These are phyloP conservation scores for Chondrilla cf. caribensis DNA, from an alignment of 37 sponge, comb jelly and placozoan genomes.

Conservation along the genomic window DNA sequence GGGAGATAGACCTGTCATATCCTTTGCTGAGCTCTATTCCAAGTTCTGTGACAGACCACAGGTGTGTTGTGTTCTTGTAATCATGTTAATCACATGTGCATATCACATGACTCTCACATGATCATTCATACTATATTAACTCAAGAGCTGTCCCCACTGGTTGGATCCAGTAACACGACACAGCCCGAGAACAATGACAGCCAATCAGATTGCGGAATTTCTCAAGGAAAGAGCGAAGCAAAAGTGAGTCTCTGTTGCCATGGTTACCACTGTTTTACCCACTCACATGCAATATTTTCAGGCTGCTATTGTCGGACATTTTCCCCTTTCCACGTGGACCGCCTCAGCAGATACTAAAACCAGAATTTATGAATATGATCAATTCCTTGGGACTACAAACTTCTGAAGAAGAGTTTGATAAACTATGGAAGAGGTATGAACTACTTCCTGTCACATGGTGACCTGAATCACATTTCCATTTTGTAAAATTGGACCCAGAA, in stretches of 20 bases:
- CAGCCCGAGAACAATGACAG: slow-evolving; percentile 21
- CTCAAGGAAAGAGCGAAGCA: slow-evolving; percentile 23
- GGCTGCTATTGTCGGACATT: slow-evolving; percentile 6
- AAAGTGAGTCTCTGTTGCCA: not conserved
- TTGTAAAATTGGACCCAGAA: no score
- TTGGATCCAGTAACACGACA: slow-evolving; percentile 32
- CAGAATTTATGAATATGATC: slow-evolving; percentile 21
- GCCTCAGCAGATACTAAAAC: slow-evolving; percentile 4
- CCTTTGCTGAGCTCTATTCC: slow-evolving; percentile 41
- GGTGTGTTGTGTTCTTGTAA: not conserved
- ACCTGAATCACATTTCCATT: not conserved
- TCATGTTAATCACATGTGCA: not conserved
- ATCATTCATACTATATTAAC: not conserved
- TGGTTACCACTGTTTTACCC: not conserved
- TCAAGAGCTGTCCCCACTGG: slow-evolving; percentile 16
- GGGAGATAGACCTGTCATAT: slow-evolving; percentile 30
- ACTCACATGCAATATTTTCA: not conserved
- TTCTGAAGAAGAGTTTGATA: slow-evolving; percentile 11
- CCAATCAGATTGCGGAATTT: slow-evolving; percentile 10
- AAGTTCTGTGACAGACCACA: slow-evolving; percentile 15
- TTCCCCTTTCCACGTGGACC: slow-evolving; percentile 22
- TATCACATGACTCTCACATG: not conserved
- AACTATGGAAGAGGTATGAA: slow-evolving; percentile 22
- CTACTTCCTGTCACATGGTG: not conserved
- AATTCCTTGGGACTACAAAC: not conserved